phyloP scores from a whole-genome alignment of 2,888 invertebrate species.

The Ochropleura plecta region DNA sequence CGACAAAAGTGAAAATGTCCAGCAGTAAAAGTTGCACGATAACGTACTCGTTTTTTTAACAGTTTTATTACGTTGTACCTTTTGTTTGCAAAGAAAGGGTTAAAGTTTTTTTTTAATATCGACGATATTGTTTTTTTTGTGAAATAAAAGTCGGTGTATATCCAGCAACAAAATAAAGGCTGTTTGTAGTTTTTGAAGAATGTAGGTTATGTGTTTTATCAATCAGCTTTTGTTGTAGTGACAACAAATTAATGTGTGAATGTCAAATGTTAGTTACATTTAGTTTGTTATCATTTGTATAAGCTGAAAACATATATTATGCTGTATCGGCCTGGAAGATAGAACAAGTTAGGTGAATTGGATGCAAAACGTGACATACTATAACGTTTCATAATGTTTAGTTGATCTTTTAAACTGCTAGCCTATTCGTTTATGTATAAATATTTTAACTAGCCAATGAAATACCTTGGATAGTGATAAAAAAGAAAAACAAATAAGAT shows the following conservation, averaged over 20 bases:
- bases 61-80: constrained; percentile 66
- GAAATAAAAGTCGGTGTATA: background rate
- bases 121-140: background rate
- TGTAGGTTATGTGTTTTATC: background rate
- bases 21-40: constrained; percentile 81
- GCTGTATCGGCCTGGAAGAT: background rate
- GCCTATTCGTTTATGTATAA: too few relatives aligned
- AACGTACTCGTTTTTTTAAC: constrained; percentile 63
- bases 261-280: constrained; percentile 3
- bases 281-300: too few relatives aligned
- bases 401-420: background rate
- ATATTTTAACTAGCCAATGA: background rate
- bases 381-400: background rate
- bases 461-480: constrained; percentile 10
- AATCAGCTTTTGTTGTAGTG: background rate
- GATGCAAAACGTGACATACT: background rate
- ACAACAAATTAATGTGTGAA: too few relatives aligned
- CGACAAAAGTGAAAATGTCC: constrained; percentile 88
- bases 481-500: constrained; percentile 78
- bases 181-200: constrained; percentile 1
- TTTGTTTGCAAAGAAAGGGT: constrained; percentile 70
- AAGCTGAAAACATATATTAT: background rate
- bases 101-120: constrained; percentile 45
- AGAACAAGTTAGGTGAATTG: background rate
- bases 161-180: background rate